A percentile compares a stretch with the other conserved stretches of the same genome.
phyloP scores from a whole-genome alignment of 1,140 invertebrate genomes.

The Drosophila obscura region DNA sequence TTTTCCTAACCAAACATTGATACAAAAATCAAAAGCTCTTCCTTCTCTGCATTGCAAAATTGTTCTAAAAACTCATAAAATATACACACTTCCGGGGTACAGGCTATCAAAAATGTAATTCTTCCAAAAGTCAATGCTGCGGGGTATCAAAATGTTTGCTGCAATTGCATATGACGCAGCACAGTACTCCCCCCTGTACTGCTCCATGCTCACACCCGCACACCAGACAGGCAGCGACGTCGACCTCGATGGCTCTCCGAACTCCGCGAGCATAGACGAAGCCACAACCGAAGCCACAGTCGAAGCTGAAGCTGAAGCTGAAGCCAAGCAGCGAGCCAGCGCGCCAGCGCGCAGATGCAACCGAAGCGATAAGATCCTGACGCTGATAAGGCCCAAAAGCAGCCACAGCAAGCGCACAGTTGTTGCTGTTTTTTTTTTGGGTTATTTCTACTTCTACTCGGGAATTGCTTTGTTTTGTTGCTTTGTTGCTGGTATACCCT shows the following conservation, averaged over 20 bases:
- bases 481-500: conserved; percentile 4
- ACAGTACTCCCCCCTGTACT: conserved; percentile 36
- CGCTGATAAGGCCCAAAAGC: conserved; percentile 65
- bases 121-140: neutral
- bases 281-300: no score
- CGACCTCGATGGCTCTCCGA: conserved; percentile 26
- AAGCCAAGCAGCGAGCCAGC: conserved; percentile 28
- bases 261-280: conserved; percentile 5
- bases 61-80: no score
- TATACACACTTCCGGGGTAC: neutral
- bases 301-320: no score
- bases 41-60: no score
- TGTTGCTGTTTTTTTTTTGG: conserved; percentile 48
- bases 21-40: no score
- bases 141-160: conserved; percentile 22
- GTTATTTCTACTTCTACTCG: conserved; percentile 44
- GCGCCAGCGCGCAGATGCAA: conserved; percentile 51
- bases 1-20: no score
- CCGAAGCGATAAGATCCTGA: conserved; percentile 74
- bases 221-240: no score
- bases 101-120: conserved; percentile 2
- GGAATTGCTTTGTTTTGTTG: conserved; percentile 11
- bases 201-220: neutral
- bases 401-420: conserved; percentile 41
- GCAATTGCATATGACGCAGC: conserved; percentile 70